A percentile compares a stretch with the other conserved stretches of the same genome.
Evolutionary conservation across 1,140 invertebrate genomes (phyloP).

Genomic region (Popillia japonica): DNA sequence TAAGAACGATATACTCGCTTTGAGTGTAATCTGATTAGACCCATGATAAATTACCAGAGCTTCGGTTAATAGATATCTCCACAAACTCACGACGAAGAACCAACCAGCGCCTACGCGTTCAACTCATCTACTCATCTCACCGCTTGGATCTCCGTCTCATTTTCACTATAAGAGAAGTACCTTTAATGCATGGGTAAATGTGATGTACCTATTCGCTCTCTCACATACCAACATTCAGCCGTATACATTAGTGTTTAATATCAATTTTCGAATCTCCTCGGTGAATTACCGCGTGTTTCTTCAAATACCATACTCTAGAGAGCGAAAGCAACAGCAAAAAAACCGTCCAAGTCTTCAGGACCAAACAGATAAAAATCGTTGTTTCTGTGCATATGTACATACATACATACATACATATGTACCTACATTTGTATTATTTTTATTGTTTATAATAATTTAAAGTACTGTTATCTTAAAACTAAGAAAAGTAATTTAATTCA

Average conservation of each 20-base stretch:
- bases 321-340: not conserved
- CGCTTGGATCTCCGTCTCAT: slow-evolving; percentile 40
- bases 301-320: slow-evolving; percentile 26
- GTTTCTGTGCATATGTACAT: not conserved
- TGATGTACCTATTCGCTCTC: slow-evolving; percentile 12
- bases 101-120: slow-evolving; percentile 45
- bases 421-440: not conserved
- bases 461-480: not conserved
- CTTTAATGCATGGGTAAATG: slow-evolving; percentile 34
- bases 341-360: slow-evolving; percentile 2
- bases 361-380: slow-evolving; percentile 12
- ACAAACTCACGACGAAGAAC: slow-evolving; percentile 50
- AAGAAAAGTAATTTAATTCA: not conserved
- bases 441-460: not conserved
- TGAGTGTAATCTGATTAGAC: slow-evolving; percentile 49
- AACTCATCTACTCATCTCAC: slow-evolving; percentile 25
- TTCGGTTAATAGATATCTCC: slow-evolving; percentile 52
- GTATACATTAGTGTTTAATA: slow-evolving; percentile 35
- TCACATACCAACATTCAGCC: slow-evolving; percentile 3
- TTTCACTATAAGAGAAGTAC: slow-evolving; percentile 42
- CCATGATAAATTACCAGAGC: slow-evolving; percentile 51
- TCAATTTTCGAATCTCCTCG: slow-evolving; percentile 38
- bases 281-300: slow-evolving; percentile 37
- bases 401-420: not conserved
- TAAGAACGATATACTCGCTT: slow-evolving; percentile 47